These are phyloP conservation scores for Limonius californicus DNA, from an alignment of 1,140 invertebrate genomes.

Conservation along the genomic window DNA sequence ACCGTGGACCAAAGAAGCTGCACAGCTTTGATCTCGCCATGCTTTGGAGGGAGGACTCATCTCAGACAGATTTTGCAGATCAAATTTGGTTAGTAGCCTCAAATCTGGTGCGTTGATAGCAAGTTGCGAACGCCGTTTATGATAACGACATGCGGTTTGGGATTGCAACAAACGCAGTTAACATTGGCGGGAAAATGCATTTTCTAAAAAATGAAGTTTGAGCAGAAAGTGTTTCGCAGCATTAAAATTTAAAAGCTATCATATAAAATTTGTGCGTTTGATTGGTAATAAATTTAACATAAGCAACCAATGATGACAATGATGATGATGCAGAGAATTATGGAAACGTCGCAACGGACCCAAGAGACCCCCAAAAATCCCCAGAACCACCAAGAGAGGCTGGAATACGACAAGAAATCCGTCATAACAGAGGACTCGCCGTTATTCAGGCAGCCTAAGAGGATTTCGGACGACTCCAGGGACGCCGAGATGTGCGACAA, in stretches of 20 bases:
- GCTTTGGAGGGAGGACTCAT: slow-evolving; percentile 31
- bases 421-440: background rate
- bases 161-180: too few species aligned
- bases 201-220: too few species aligned
- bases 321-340: slow-evolving; percentile 50
- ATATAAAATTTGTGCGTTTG: too few species aligned
- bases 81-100: slow-evolving; percentile 38
- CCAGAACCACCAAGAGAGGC: slow-evolving; percentile 11
- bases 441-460: slow-evolving; percentile 32
- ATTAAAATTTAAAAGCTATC: too few species aligned
- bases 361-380: slow-evolving; percentile 27
- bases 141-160: too few species aligned
- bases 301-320: slow-evolving; percentile 47
- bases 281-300: too few species aligned
- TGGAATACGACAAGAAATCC: slow-evolving; percentile 19
- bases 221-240: too few species aligned
- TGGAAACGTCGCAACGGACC: slow-evolving; percentile 39
- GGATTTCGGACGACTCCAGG: slow-evolving; percentile 40
- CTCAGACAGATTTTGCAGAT: slow-evolving; percentile 29
- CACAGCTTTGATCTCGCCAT: slow-evolving; percentile 33
- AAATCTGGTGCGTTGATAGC: slow-evolving; percentile 29
- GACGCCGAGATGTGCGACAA: slow-evolving; percentile 44
- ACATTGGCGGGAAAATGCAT: too few species aligned
- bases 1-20: slow-evolving; percentile 25
- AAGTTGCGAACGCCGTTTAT: too few species aligned